Evolutionary conservation across 2,113 vertebrate genomes (phyloP), one percentile per base, ranked within the genome.

Genomic region (Lota lota): DNA sequence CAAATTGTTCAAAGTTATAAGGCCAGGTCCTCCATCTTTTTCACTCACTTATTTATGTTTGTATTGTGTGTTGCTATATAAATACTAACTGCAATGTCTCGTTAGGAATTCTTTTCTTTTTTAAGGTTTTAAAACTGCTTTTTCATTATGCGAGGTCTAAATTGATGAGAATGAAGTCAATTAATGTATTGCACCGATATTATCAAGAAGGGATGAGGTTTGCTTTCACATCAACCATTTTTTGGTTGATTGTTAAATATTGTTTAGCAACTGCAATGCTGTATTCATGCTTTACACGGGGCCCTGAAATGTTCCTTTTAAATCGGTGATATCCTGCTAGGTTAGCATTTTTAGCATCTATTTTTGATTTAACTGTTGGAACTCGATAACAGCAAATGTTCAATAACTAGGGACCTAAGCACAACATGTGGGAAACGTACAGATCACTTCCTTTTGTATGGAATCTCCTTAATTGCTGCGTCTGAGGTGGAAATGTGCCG

Each of bases 181-280:
- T 56, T 56, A 1, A 18, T 14, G 53, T 17, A 15, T 53, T 14
- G 51, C 12, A 53, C 51, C 12, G 51, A 53, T 53, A 33, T 47
- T 47, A n/a, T 56, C 53, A 56, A 56, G 53, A 56, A 56, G 53
- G 53, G 53, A 56, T n/a, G 53, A n/a, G 14, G 53, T n/a, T 17
- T 56, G 53, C 53, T 17, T 56, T n/a, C 16, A 56, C 16, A 56
- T 56, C 16, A 17, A 56, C 53, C 17, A 64, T 33, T 54, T 81
- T 80, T 68, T 28, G 24, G 70, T 70, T 64, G 17, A 72, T 73
- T 68, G 68, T 47, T 47, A 70, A 74, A 66, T 70, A 18, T 56
- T 56, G 22, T 51, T 19, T 64, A n/a, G 51, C 17, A 54, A 19
- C 56, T 21, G 33, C 21, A 22, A 63, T 58, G 61, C 56, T 61